Evolutionary conservation across 2,888 invertebrate genomes (phyloP).

Genomic region (Oxyteleia sp.): DNA sequence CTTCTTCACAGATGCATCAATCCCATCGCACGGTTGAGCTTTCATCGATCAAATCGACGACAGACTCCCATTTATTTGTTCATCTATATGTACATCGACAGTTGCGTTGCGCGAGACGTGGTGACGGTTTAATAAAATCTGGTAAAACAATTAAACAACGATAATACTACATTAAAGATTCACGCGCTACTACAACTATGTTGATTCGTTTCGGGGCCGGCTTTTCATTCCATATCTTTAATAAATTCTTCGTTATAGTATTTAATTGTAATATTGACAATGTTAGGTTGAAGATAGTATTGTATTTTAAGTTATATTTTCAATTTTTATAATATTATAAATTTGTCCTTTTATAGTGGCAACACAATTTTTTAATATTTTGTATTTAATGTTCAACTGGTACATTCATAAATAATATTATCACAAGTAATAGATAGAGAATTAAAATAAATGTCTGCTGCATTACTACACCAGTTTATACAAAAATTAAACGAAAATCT

Average conservation of each 20-base stretch:
- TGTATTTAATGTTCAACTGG: too few relatives aligned
- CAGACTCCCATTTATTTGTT: conserved; percentile 3
- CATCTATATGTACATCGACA: conserved; percentile 58
- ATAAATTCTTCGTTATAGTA: background rate
- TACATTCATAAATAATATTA: too few relatives aligned
- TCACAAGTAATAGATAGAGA: too few relatives aligned
- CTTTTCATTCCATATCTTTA: conserved; percentile 62
- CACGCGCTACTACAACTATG: conserved; percentile 82
- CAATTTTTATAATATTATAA: background rate
- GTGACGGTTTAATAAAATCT: conserved; percentile 86
- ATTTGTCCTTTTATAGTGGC: too few relatives aligned
- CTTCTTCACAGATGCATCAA: conserved; percentile 34
- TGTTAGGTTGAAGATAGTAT: conserved; percentile 46
- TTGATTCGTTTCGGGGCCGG: conserved; percentile 78
- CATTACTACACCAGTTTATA: too few relatives aligned
- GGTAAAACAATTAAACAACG: conserved; percentile 87
- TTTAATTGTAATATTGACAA: conserved; percentile 59
- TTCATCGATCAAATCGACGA: conserved; percentile 52
- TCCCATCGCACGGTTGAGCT: conserved; percentile 29
- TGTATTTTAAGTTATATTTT: background rate
- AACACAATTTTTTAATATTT: too few relatives aligned
- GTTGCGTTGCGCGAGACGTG: conserved; percentile 80
- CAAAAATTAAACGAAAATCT: too few relatives aligned
- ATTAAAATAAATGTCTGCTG: too few relatives aligned
- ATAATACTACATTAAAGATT: conserved; percentile 83